These are phyloP conservation scores for Acanthurus lineatus DNA, from an alignment of 2,797 vertebrate species.

Conservation along the genomic window DNA sequence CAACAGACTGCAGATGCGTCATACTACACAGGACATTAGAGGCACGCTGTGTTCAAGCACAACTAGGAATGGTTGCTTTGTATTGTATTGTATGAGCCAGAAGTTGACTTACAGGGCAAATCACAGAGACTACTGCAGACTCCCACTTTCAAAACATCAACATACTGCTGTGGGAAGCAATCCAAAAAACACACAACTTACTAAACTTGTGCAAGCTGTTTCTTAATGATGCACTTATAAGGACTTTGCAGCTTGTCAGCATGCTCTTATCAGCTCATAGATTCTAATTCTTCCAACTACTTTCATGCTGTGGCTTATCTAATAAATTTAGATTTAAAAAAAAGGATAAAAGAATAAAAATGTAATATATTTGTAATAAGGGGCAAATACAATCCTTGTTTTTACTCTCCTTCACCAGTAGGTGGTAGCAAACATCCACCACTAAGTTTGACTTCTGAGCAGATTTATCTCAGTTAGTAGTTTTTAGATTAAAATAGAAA, in stretches of 20 bases:
- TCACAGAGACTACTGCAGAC: neutral
- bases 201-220: neutral
- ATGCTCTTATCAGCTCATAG: neutral
- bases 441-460: neutral
- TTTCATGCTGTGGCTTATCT: neutral
- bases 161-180: neutral
- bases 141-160: constrained; percentile 19
- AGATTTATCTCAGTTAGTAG: neutral
- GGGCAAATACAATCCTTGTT: neutral
- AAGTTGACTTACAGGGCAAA: constrained; percentile 19
- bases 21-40: constrained; percentile 17
- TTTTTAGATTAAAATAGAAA: neutral
- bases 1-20: constrained; percentile 44
- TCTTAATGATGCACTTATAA: constrained; percentile 39
- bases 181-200: constrained; percentile 19
- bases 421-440: constrained; percentile 41
- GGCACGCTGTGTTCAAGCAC: constrained; percentile 2
- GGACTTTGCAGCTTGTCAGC: constrained; percentile 17
- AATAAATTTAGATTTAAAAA: neutral
- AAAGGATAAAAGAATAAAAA: neutral
- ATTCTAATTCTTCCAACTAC: neutral
- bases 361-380: neutral
- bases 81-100: neutral
- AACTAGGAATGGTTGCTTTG: neutral
- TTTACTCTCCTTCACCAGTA: constrained; percentile 32